A percentile compares a stretch with the other conserved stretches of the same genome.
phyloP scores from a whole-genome alignment of 2,113 vertebrate genomes.

The Neolamprologus tretocephalus region DNA sequence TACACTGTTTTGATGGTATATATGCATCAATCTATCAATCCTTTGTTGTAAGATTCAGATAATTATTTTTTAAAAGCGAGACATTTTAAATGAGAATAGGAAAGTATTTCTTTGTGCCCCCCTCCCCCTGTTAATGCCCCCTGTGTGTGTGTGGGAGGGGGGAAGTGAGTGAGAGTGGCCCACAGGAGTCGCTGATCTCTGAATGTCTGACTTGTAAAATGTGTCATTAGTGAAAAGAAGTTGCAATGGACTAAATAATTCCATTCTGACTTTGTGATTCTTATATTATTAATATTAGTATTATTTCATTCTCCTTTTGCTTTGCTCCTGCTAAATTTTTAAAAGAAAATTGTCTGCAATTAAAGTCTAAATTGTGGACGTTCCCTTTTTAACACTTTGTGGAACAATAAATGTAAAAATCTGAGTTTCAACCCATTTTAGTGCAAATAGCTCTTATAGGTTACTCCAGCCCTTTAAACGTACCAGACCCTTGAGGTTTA shows the following conservation, averaged over 20 bases:
- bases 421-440: neutral
- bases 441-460: neutral
- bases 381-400: neutral
- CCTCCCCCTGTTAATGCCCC: too few relatives aligned
- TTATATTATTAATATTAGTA: neutral
- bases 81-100: neutral
- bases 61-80: accelerated
- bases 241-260: neutral
- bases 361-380: neutral
- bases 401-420: neutral
- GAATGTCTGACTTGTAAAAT: neutral
- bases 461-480: neutral
- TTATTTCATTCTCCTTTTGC: neutral
- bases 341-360: neutral
- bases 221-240: neutral
- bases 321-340: neutral
- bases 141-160: neutral
- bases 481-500: neutral
- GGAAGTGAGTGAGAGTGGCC: neutral
- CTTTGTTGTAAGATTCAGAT: accelerated
- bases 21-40: too few relatives aligned
- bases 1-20: too few relatives aligned
- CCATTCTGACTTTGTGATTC: neutral
- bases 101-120: too few relatives aligned
- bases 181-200: neutral